These are phyloP conservation scores for Ectobius pallidus DNA, from an alignment of 2,888 invertebrate genomes.

Conservation along the genomic window DNA sequence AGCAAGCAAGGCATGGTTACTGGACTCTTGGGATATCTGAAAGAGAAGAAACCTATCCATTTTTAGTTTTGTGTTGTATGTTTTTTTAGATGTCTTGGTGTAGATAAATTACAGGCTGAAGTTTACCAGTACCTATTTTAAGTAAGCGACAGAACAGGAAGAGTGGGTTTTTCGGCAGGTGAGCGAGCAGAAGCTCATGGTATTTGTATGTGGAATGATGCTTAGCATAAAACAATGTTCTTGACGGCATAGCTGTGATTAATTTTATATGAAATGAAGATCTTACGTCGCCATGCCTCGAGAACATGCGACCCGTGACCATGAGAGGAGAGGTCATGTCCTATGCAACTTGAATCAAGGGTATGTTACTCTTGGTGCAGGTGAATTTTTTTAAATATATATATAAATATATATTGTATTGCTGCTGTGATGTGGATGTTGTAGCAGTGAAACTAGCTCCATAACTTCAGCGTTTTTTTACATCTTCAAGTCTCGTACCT, in stretches of 20 bases:
- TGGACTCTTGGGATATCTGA: slow-evolving; percentile 41
- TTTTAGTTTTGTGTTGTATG: slow-evolving; percentile 42
- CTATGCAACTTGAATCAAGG: slow-evolving; percentile 45
- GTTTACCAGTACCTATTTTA: slow-evolving; percentile 26
- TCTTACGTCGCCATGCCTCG: slow-evolving; percentile 34
- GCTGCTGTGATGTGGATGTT: slow-evolving; percentile 73
- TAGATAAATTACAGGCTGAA: slow-evolving; percentile 10
- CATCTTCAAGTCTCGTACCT: slow-evolving; percentile 17
- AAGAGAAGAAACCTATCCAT: slow-evolving; percentile 26
- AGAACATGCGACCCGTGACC: slow-evolving; percentile 32
- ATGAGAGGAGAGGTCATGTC: slow-evolving; percentile 39
- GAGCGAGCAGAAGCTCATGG: slow-evolving; percentile 33
- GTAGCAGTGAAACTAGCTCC: slow-evolving; percentile 51
- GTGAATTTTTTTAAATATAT: slow-evolving; percentile 65
- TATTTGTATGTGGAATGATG: slow-evolving; percentile 16
- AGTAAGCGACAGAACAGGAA: slow-evolving; percentile 31
- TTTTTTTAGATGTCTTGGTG: slow-evolving; percentile 40
- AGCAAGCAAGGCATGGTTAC: slow-evolving; percentile 42
- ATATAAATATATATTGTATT: slow-evolving; percentile 63
- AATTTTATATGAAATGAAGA: slow-evolving; percentile 9
- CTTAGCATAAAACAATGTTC: slow-evolving; percentile 33
- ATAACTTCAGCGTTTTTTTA: slow-evolving; percentile 23
- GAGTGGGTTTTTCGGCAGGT: slow-evolving; percentile 42
- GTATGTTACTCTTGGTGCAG: slow-evolving; percentile 55
- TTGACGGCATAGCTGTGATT: slow-evolving; percentile 42